These are phyloP conservation scores for Aricia agestis DNA, from an alignment of 1,140 invertebrate species.

Conservation along the genomic window DNA sequence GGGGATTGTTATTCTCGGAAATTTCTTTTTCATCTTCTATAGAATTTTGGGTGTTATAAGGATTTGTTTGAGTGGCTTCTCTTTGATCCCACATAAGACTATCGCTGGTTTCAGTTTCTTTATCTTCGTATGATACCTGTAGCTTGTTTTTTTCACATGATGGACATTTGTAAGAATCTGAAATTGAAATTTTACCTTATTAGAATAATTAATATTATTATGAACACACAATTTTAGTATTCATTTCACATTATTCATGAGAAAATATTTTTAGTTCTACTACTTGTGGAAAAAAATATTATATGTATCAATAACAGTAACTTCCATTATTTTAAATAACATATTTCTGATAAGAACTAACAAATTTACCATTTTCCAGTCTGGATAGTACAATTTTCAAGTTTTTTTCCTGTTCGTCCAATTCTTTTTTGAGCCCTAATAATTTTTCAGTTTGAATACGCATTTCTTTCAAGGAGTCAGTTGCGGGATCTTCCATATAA, in stretches of 20 bases:
- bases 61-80: conserved; percentile 7
- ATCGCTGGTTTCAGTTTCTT: conserved; percentile 66
- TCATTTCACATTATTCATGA: too few species aligned
- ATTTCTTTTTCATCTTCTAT: conserved; percentile 9
- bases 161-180: conserved; percentile 66
- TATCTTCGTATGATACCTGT: conserved; percentile 52
- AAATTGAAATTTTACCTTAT: conserved; percentile 22
- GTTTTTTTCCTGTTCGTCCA: conserved; percentile 80
- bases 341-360: background rate
- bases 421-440: conserved; percentile 78
- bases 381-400: conserved; percentile 71
- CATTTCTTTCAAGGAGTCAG: conserved; percentile 79
- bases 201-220: too few species aligned
- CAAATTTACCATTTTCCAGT: conserved; percentile 45
- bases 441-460: conserved; percentile 81
- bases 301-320: background rate
- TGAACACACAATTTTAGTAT: too few species aligned
- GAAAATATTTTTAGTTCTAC: too few species aligned
- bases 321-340: too few species aligned
- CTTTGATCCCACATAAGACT: conserved; percentile 39
- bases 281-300: conserved; percentile 15
- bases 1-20: conserved; percentile 36
- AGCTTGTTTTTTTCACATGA: conserved; percentile 49
- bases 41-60: conserved; percentile 3
- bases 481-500: conserved; percentile 79